phyloP scores from a whole-genome alignment of 2,888 invertebrate genomes.

The Catotricha subobsoleta region DNA sequence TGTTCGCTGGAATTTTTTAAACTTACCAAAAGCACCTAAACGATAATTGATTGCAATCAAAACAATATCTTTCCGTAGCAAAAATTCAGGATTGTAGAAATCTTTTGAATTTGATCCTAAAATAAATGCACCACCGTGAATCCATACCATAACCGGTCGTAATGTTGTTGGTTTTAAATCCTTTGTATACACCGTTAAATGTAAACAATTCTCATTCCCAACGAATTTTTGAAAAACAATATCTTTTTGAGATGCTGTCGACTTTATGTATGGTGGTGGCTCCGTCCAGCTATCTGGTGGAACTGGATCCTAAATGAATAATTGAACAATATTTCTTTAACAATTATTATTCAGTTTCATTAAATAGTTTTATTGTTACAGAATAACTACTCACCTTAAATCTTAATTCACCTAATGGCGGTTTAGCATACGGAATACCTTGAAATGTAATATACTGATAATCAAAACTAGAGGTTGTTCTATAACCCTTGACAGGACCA shows the following conservation, averaged over 20 bases:
- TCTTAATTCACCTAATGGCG: slow-evolving; percentile 31
- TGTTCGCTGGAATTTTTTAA: too few relatives aligned
- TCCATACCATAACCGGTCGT: slow-evolving; percentile 31
- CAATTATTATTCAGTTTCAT: not conserved
- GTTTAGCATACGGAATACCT: slow-evolving; percentile 38
- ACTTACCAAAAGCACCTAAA: slow-evolving; percentile 28
- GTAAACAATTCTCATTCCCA: slow-evolving; percentile 36
- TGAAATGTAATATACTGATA: slow-evolving; percentile 22
- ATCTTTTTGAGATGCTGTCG: slow-evolving; percentile 22
- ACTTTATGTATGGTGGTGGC: too few relatives aligned
- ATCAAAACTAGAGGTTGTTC: not conserved
- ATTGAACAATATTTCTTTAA: not conserved
- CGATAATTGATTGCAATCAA: slow-evolving; percentile 32
- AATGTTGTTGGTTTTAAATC: slow-evolving; percentile 17
- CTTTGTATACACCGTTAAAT: slow-evolving; percentile 32
- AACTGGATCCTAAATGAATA: slow-evolving; percentile 18
- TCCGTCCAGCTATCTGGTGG: slow-evolving; percentile 18
- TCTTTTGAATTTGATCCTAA: slow-evolving; percentile 5
- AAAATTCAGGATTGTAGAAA: slow-evolving; percentile 15
- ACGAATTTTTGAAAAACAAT: slow-evolving; percentile 22
- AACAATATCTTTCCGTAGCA: slow-evolving; percentile 31
- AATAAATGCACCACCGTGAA: slow-evolving; percentile 30
- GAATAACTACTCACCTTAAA: slow-evolving; percentile 21
- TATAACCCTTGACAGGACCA: slow-evolving; percentile 5
- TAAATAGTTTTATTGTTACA: not conserved